phyloP scores from a whole-genome alignment of 2,888 invertebrate genomes.

The Acronicta leporina region DNA sequence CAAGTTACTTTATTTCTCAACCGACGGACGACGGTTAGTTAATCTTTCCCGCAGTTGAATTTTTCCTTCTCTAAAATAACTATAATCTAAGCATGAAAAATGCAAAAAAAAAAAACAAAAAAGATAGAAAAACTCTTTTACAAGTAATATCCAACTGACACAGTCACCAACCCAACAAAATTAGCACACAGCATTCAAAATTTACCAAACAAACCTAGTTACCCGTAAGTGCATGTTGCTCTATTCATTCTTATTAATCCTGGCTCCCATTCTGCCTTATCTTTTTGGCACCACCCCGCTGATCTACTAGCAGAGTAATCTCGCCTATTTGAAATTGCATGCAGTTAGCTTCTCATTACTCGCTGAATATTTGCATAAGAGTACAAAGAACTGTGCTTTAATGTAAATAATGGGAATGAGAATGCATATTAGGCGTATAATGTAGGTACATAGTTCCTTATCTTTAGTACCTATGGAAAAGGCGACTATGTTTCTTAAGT shows the following conservation, averaged over 20 bases:
- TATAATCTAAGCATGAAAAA: too few species aligned
- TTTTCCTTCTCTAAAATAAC: too few species aligned
- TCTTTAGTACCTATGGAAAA: neutral
- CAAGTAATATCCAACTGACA: neutral
- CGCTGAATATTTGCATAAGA: slow-evolving; percentile 77
- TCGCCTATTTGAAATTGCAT: slow-evolving; percentile 81
- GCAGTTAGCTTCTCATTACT: slow-evolving; percentile 80
- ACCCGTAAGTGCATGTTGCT: slow-evolving; percentile 77
- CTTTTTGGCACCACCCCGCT: slow-evolving; percentile 79
- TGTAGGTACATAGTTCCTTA: slow-evolving; percentile 12
- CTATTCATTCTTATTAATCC: slow-evolving; percentile 84
- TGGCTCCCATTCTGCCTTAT: slow-evolving; percentile 67
- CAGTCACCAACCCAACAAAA: slow-evolving; percentile 26
- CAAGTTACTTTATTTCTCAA: too few species aligned
- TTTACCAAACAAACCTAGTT: slow-evolving; percentile 70
- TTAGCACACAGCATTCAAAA: slow-evolving; percentile 61
- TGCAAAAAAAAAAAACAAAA: too few species aligned
- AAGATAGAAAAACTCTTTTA: neutral
- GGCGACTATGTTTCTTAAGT: slow-evolving; percentile 5
- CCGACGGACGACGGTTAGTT: too few species aligned
- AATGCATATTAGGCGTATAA: slow-evolving; percentile 21
- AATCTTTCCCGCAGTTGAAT: too few species aligned
- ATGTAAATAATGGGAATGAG: slow-evolving; percentile 36
- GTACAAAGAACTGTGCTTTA: slow-evolving; percentile 50
- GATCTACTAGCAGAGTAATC: slow-evolving; percentile 65